Evolutionary conservation across 2,113 vertebrate genomes (phyloP).

Genomic region (Coregonus clupeaformis): DNA sequence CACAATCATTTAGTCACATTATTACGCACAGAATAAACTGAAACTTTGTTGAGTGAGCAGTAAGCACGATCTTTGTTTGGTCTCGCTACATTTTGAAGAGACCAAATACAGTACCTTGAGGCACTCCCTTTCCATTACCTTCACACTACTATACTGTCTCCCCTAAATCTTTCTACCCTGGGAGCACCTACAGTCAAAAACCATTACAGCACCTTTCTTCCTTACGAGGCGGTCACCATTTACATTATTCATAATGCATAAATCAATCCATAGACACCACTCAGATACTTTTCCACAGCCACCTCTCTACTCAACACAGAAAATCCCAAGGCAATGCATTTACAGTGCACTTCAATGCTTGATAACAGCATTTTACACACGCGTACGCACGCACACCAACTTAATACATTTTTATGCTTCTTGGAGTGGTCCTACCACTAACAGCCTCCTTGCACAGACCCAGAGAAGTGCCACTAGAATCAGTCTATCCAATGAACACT

Average conservation of each 20-base stretch:
- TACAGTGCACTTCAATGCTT: background rate
- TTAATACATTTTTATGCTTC: background rate
- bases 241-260: constrained; percentile 55
- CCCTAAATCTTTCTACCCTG: constrained; percentile 7
- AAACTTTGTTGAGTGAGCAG: background rate
- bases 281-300: constrained; percentile 10
- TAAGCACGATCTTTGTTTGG: background rate
- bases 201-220: constrained; percentile 39
- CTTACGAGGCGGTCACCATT: constrained; percentile 7
- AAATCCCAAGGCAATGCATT: constrained; percentile 30
- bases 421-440: background rate
- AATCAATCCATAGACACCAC: constrained; percentile 11
- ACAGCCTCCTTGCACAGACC: background rate
- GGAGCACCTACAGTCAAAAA: constrained; percentile 14
- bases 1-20: background rate
- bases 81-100: background rate
- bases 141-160: constrained; percentile 20
- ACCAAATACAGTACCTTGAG: background rate
- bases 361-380: constrained; percentile 1
- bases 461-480: background rate
- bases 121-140: constrained; percentile 16
- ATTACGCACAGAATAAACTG: too few species aligned
- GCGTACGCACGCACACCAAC: background rate
- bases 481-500: background rate
- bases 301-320: constrained; percentile 30